Percentiles rank a stretch among this genome's conserved stretches.
These are phyloP conservation scores for Eubasilissa regina DNA, from an alignment of 1,140 invertebrate species.

Conservation along the genomic window DNA sequence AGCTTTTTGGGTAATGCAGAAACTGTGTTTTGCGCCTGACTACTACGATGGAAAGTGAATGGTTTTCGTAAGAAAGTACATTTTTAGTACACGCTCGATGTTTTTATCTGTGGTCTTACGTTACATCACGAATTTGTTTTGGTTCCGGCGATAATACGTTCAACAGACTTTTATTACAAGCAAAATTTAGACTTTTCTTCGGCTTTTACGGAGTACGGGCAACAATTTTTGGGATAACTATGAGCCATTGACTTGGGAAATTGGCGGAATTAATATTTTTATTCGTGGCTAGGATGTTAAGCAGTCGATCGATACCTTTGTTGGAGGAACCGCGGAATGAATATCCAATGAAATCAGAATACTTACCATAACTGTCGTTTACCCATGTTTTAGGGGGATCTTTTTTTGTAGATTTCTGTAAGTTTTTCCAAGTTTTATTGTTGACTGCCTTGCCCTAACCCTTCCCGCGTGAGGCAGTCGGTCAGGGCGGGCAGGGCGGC, in stretches of 20 bases:
- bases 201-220: too few relatives aligned
- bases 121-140: constrained; percentile 18
- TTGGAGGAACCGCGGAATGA: too few relatives aligned
- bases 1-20: constrained; percentile 37
- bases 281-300: too few relatives aligned
- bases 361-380: too few relatives aligned
- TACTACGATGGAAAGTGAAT: constrained; percentile 3
- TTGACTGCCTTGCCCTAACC: constrained; percentile 8
- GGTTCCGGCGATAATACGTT: not conserved
- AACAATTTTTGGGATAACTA: too few relatives aligned
- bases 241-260: too few relatives aligned
- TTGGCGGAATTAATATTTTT: too few relatives aligned
- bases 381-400: constrained; percentile 5
- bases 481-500: constrained; percentile 34
- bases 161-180: too few relatives aligned
- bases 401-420: not conserved
- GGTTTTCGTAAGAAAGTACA: constrained; percentile 18
- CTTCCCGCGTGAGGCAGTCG: constrained; percentile 11
- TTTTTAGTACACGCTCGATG: constrained; percentile 10
- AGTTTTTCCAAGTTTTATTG: not conserved
- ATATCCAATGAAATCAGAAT: too few relatives aligned
- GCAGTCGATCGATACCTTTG: too few relatives aligned
- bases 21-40: constrained; percentile 26
- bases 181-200: too few relatives aligned
- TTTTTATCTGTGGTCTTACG: not conserved